phyloP scores from a whole-genome alignment of 2,888 invertebrate genomes.

The Aphodius granarius region DNA sequence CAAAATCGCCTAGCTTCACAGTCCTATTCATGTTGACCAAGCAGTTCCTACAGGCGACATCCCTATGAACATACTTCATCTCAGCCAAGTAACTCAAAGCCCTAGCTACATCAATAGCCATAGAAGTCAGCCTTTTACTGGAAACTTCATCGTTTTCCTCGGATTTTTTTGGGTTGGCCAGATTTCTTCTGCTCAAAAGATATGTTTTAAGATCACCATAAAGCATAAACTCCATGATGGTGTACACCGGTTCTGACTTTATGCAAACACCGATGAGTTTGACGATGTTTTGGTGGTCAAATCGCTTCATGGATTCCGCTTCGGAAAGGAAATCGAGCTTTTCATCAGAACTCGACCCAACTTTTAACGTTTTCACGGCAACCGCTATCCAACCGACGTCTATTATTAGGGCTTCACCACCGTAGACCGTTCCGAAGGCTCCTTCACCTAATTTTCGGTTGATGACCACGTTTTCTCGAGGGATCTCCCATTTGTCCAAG shows the following conservation, averaged over 20 bases:
- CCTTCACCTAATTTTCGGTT: conserved; percentile 87
- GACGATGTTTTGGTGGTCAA: conserved; percentile 88
- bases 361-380: conserved; percentile 87
- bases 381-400: conserved; percentile 79
- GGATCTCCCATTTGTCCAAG: conserved; percentile 86
- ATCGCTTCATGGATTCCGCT: conserved; percentile 92
- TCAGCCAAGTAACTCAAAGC: conserved; percentile 84
- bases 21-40: conserved; percentile 69
- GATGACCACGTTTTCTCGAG: conserved; percentile 80
- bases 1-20: conserved; percentile 89
- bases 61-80: conserved; percentile 86
- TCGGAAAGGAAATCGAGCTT: conserved; percentile 90
- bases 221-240: conserved; percentile 93
- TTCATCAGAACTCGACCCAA: conserved; percentile 80
- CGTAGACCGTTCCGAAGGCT: conserved; percentile 91
- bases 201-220: conserved; percentile 92
- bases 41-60: conserved; percentile 76
- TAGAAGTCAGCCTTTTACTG: conserved; percentile 72
- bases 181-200: conserved; percentile 79
- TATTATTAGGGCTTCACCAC: conserved; percentile 76
- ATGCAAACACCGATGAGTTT: conserved; percentile 84
- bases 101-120: conserved; percentile 77
- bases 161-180: conserved; percentile 63
- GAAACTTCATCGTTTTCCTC: conserved; percentile 78
- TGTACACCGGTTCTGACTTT: conserved; percentile 83